Conservation (phyloP, 1,140 invertebrate genomes). For the Drosophila micromelanica region DNA sequence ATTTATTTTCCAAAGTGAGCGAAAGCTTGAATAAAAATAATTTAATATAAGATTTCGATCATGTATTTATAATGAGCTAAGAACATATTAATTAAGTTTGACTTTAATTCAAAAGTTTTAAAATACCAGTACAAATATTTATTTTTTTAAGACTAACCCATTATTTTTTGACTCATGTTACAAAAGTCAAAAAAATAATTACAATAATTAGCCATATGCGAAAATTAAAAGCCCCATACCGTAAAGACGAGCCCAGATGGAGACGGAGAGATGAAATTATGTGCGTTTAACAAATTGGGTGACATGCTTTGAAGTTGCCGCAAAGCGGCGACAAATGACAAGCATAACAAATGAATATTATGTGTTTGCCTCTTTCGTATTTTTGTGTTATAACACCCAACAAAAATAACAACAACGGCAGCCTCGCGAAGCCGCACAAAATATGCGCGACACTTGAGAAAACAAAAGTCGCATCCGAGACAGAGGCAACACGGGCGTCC, state of each 20-base stretch:
- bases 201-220: conserved; percentile 70
- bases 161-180: conserved; percentile 3
- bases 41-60: too few relatives aligned
- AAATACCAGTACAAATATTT: too few relatives aligned
- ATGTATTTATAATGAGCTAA: too few relatives aligned
- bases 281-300: conserved; percentile 81
- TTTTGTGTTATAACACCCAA: conserved; percentile 49
- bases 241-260: conserved; percentile 25
- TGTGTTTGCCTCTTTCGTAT: conserved; percentile 45
- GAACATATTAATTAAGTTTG: too few relatives aligned
- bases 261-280: conserved; percentile 64
- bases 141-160: too few relatives aligned
- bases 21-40: too few relatives aligned
- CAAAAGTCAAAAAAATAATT: conserved; percentile 8
- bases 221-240: conserved; percentile 57
- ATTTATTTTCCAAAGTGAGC: too few relatives aligned
- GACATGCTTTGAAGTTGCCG: conserved; percentile 79
- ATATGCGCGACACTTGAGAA: conserved; percentile 70
- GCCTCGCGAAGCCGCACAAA: conserved; percentile 21
- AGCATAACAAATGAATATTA: conserved; percentile 82
- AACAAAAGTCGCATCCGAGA: conserved; percentile 58
- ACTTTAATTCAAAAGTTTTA: too few relatives aligned
- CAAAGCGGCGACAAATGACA: conserved; percentile 76
- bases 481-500: conserved; percentile 24
- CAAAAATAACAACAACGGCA: conserved; percentile 40